These are phyloP conservation scores for Lindbergichthys nudifrons DNA, from an alignment of 2,797 vertebrate species.

Conservation along the genomic window DNA sequence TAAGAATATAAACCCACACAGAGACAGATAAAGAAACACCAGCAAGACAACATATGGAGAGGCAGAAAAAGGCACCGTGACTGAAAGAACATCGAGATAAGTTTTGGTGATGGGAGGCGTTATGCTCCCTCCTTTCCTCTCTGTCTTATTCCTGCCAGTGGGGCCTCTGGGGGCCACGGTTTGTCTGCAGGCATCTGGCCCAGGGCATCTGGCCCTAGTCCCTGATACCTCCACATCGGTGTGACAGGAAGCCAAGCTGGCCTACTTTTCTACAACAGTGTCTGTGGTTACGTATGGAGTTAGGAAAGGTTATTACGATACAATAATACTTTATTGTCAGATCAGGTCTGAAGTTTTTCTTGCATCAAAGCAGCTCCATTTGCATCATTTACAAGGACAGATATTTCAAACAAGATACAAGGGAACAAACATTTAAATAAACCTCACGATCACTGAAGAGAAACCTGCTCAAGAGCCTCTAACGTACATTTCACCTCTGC, in stretches of 20 bases:
- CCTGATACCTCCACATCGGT: conserved; percentile 48
- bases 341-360: too few relatives aligned
- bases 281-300: conserved; percentile 10
- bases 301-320: conserved; percentile 12
- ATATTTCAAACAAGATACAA: too few relatives aligned
- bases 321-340: too few relatives aligned
- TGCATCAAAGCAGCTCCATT: too few relatives aligned
- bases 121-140: conserved; percentile 1
- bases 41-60: conserved; percentile 28
- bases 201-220: conserved; percentile 68
- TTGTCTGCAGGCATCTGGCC: conserved; percentile 76
- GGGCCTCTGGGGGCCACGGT: conserved; percentile 56
- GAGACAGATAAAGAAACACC: conserved; percentile 32
- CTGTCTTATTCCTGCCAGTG: conserved; percentile 52
- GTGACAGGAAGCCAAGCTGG: conserved; percentile 56
- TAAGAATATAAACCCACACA: conserved; percentile 16
- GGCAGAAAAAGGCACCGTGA: conserved; percentile 26
- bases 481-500: too few relatives aligned
- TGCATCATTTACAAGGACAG: too few relatives aligned
- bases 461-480: too few relatives aligned
- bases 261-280: conserved; percentile 33
- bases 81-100: conserved; percentile 42
- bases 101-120: conserved; percentile 28
- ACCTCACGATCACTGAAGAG: too few relatives aligned
- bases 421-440: too few relatives aligned